A percentile compares a stretch with the other conserved stretches of the same genome.
Conservation (phyloP, 2,113 vertebrate genomes). For the Saguinus midas region DNA sequence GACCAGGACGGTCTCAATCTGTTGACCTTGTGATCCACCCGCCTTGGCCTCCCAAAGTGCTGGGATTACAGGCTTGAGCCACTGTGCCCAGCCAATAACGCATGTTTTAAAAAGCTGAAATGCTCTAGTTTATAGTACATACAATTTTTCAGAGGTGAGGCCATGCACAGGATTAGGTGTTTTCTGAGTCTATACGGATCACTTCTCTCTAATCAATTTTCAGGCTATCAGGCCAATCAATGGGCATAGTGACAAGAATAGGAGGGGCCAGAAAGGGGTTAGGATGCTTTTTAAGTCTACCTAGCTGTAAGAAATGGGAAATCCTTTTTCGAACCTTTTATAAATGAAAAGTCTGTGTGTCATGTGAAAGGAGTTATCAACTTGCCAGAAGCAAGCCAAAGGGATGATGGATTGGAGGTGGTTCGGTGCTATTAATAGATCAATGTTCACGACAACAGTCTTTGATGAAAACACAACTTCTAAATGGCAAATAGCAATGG, state of each 20-base stretch:
- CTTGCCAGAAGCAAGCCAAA: background rate
- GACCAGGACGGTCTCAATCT: no score
- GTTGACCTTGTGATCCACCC: no score
- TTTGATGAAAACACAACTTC: background rate
- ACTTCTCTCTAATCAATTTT: background rate
- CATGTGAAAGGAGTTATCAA: background rate
- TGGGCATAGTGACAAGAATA: background rate
- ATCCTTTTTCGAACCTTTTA: background rate
- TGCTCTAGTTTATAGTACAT: background rate
- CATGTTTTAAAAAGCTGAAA: background rate
- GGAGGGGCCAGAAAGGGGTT: background rate
- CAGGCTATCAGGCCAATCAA: background rate
- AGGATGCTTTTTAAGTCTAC: background rate
- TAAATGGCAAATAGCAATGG: background rate
- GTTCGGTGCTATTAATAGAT: background rate
- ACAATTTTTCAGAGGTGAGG: background rate
- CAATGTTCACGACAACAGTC: background rate
- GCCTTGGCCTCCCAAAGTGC: no score
- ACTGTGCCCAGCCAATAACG: no score
- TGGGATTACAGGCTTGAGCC: no score
- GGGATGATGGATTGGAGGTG: background rate
- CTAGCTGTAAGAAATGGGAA: background rate
- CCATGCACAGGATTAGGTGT: no score
- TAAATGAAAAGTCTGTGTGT: background rate
- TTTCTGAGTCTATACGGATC: background rate